Percentiles rank a stretch among this genome's conserved stretches.
These are phyloP conservation scores for Engraulis encrasicolus DNA, from an alignment of 2,113 vertebrate species.

Conservation along the genomic window DNA sequence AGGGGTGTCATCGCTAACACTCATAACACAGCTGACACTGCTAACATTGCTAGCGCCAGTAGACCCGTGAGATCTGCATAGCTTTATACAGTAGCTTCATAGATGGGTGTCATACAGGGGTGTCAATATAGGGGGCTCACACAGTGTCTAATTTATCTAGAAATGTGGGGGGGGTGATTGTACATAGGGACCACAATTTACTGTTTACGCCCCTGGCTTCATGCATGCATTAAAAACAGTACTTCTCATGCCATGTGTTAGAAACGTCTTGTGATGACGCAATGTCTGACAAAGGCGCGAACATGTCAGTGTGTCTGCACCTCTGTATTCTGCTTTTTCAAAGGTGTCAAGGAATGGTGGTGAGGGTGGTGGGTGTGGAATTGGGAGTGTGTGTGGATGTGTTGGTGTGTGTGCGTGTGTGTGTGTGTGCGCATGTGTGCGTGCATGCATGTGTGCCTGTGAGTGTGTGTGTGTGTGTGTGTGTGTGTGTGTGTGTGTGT, in stretches of 20 bases:
- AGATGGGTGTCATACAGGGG: too few species aligned
- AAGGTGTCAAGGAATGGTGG: not conserved
- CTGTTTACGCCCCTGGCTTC: not conserved
- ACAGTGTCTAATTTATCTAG: too few species aligned
- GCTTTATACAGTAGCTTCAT: too few species aligned
- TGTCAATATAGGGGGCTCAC: too few species aligned
- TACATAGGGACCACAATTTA: too few species aligned
- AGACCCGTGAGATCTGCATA: too few species aligned
- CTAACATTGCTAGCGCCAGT: too few species aligned
- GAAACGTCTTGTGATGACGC: not conserved
- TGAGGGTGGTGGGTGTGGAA: not conserved
- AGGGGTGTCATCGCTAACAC: too few species aligned
- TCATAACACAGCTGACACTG: too few species aligned
- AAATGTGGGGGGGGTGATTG: too few species aligned
- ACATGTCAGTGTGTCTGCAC: not conserved
- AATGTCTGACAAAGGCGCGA: not conserved
- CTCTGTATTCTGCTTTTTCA: not conserved
- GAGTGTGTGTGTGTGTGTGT: slow-evolving; percentile 2
- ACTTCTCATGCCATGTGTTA: not conserved
- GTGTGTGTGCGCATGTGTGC: not conserved
- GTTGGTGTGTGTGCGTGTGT: slow-evolving; percentile 11
- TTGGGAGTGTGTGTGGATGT: not conserved
- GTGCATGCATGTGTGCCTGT: not conserved
- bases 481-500: slow-evolving; percentile 30
- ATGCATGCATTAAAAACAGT: not conserved